Base-by-base conservation (phyloP, 2,888 invertebrate species). In the Ophion costatus region DNA sequence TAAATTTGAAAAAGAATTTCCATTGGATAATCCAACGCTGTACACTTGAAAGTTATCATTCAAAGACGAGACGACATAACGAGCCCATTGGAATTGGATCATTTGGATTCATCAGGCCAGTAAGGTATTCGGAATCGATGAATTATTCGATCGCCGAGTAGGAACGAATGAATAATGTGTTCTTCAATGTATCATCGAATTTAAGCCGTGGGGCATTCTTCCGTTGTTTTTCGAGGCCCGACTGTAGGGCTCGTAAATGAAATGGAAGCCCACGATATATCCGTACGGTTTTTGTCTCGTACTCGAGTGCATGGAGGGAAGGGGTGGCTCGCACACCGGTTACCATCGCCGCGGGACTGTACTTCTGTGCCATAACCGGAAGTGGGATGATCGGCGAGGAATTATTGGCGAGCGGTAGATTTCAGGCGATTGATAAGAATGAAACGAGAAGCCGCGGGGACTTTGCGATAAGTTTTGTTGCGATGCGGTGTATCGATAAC, bases 341-440 rank as follows among this genome's bases (percentile, higher is more conserved):
- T 70, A 79, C 82, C 66, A 64, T 76, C 61, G 75, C 82, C 82
- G 66, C 51, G 42, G 56, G 80, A 59, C 75, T 9, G 38, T 38
- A 63, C 74, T 63, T 38, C n/a, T 20, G 45, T 78, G 22, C 61
- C 24, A 33, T 74, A 71, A 85, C 82, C 84, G 82, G 84, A 85
- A 85, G 82, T 73, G 71, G 76, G 75, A 76, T 75, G 75, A 84
- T 76, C 82, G 82, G 38, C 2, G 66, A 79, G n/a, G 79, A 82
- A 84, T 84, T 77, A 73, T 77, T 69, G 64, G 75, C 80, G 42
- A 61, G 45, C 63, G 79, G 69, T 84, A 84, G 84, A 84, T 82
- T 82, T 79, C 61, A 79, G 42, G 24, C 82, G 66, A 76, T 64
- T 56, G 82, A 82, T 82, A 78, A 74, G 78, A 45, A 71, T 56